Evolutionary conservation across 2,797 vertebrate genomes (phyloP).

Genomic region (Clarias platycephalus): DNA sequence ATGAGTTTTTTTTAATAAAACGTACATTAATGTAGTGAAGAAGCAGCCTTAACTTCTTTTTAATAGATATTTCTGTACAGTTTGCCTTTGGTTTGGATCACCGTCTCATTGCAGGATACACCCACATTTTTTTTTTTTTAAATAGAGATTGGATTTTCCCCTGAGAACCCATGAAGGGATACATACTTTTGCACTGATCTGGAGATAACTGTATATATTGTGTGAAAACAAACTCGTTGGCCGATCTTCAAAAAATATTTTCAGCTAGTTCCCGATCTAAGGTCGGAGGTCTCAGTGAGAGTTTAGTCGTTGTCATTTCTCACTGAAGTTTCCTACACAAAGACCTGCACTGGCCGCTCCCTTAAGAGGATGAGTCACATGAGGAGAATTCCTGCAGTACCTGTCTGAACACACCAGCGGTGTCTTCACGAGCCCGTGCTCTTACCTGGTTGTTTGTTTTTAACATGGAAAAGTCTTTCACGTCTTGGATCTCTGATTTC

Average conservation of each 20-base stretch:
- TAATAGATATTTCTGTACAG: no score
- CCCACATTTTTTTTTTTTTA: background rate
- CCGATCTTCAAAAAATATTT: background rate
- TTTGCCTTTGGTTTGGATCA: background rate
- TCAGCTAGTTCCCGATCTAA: background rate
- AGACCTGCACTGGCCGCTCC: background rate
- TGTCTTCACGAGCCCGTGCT: no score
- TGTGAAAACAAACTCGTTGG: background rate
- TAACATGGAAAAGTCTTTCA: background rate
- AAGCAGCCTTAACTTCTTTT: no score
- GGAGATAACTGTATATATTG: no score
- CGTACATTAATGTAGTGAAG: background rate
- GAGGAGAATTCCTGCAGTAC: background rate
- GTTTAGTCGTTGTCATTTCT: background rate
- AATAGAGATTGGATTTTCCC: background rate
- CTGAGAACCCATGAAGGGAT: background rate
- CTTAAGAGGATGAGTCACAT: background rate
- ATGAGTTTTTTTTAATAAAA: background rate
- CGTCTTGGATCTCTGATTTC: no score
- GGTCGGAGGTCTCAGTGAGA: background rate
- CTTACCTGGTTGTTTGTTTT: background rate
- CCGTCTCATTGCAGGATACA: background rate
- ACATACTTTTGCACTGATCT: background rate
- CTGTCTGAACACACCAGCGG: background rate
- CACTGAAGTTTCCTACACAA: background rate